These are phyloP conservation scores for Vulpes ferrilata DNA, from an alignment of 2,113 vertebrate genomes.

Conservation along the genomic window DNA sequence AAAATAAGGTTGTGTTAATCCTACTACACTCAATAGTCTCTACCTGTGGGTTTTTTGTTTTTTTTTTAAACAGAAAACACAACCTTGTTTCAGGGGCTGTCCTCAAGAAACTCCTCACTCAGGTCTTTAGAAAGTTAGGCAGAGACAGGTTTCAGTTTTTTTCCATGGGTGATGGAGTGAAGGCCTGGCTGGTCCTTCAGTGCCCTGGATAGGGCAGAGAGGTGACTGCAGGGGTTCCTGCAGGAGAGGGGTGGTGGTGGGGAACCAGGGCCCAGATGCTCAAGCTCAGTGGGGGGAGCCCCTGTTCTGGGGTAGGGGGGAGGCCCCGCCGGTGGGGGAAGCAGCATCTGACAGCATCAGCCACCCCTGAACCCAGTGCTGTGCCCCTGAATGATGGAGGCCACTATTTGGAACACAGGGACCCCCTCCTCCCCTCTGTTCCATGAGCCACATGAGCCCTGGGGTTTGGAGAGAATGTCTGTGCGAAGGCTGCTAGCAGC, in stretches of 20 bases:
- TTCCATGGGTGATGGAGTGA: background rate
- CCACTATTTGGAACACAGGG: accelerated
- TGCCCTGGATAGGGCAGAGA: background rate
- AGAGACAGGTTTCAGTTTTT: background rate
- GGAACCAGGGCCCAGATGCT: background rate
- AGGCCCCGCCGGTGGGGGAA: background rate
- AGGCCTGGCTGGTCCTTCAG: background rate
- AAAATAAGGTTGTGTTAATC: background rate
- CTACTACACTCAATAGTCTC: no score
- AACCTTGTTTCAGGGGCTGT: background rate
- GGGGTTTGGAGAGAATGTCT: background rate
- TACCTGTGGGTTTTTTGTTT: background rate
- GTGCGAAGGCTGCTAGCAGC: background rate
- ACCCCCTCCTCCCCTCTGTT: background rate
- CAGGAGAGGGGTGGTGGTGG: no score
- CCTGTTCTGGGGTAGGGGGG: background rate
- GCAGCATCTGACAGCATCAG: background rate
- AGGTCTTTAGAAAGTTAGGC: background rate
- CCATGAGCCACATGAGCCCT: background rate
- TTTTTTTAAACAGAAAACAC: background rate
- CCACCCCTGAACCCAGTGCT: background rate
- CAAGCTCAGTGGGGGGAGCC: background rate
- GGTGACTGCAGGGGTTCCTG: background rate
- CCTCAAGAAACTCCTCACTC: background rate
- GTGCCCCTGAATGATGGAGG: background rate